phyloP scores from a whole-genome alignment of 2,888 invertebrate genomes.

The Cerastis rubricosa region DNA sequence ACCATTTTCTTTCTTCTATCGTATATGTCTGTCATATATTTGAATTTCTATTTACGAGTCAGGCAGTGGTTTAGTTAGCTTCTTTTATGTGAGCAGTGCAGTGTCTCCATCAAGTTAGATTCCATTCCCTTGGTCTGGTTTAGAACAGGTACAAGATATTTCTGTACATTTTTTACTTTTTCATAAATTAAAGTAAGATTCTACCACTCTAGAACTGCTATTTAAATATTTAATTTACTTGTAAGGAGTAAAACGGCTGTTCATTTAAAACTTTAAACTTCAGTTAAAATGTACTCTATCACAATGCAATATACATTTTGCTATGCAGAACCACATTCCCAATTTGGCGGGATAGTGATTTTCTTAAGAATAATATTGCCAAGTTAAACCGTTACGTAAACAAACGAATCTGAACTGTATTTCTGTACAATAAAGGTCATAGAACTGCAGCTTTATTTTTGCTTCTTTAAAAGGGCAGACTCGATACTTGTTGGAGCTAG shows the following conservation, averaged over 20 bases:
- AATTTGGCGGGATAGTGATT: constrained; percentile 77
- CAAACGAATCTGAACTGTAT: constrained; percentile 66
- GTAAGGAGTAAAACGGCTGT: constrained; percentile 20
- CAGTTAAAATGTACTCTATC: constrained; percentile 42
- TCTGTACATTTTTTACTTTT: constrained; percentile 10
- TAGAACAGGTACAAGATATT: constrained; percentile 22
- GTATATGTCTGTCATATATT: background rate
- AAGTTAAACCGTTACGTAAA: constrained; percentile 28
- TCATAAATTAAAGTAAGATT: constrained; percentile 24
- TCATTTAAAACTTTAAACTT: background rate
- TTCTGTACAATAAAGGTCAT: constrained; percentile 51
- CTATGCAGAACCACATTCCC: constrained; percentile 74
- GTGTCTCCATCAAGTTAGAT: constrained; percentile 6
- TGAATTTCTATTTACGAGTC: background rate
- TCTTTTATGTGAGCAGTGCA: background rate
- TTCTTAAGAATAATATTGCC: constrained; percentile 66
- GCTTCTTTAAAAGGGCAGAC: constrained; percentile 77
- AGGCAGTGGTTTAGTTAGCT: background rate
- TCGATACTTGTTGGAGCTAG: constrained; percentile 79
- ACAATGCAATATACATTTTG: constrained; percentile 57
- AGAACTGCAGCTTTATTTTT: constrained; percentile 58
- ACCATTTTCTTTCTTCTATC: background rate
- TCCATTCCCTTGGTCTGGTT: constrained; percentile 27
- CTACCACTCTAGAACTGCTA: constrained; percentile 39
- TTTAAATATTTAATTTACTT: constrained; percentile 51